Percentiles rank a stretch among this genome's conserved stretches.
Conservation (phyloP, 2,888 invertebrate genomes). For the Tipula unca region DNA sequence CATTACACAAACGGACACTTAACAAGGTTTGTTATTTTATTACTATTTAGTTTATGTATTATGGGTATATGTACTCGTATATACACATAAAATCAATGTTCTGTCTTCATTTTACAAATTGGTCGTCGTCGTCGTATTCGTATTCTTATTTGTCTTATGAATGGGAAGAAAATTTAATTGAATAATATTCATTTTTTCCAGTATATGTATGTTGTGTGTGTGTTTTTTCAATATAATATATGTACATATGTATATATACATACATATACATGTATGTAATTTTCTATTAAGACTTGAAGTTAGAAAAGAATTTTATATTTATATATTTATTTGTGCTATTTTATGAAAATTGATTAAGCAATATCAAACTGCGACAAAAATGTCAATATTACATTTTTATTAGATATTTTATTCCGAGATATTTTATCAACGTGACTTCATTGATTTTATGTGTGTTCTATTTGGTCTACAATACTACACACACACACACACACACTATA, state of each 20-base stretch:
- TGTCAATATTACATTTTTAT: not conserved
- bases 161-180: not conserved
- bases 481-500: too few species aligned
- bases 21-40: not conserved
- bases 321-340: not conserved
- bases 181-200: not conserved
- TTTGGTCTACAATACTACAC: not conserved
- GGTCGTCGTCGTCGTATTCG: not conserved
- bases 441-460: not conserved
- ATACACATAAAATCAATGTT: not conserved
- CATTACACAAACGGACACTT: not conserved
- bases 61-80: too few species aligned
- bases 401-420: not conserved
- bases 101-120: not conserved
- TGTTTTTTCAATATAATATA: not conserved
- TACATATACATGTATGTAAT: not conserved
- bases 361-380: slow-evolving; percentile 8
- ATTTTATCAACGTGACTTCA: not conserved
- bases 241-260: not conserved
- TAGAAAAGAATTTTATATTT: not conserved
- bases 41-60: not conserved
- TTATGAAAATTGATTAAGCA: not conserved
- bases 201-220: not conserved
- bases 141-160: not conserved
- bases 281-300: not conserved